Evolutionary conservation across 2,797 vertebrate genomes (phyloP), one percentile per base, ranked within the genome.

Genomic region (Xyrichtys novacula): DNA sequence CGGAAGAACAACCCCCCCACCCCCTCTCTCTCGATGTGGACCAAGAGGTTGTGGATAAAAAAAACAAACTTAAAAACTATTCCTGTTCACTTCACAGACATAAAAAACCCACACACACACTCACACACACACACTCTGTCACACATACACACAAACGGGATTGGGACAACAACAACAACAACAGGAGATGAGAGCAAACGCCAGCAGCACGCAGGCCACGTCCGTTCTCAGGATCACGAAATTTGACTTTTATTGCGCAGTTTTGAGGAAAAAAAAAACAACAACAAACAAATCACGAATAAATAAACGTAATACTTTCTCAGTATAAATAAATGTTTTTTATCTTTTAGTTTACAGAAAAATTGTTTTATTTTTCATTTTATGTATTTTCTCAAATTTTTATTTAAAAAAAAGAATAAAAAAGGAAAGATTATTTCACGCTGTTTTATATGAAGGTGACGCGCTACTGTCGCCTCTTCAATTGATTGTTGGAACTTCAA

Each of bases 401-500:
- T 92, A 92, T 93, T 94, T 92, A 91, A 93, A 88, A 91, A 86
- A 44, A 88, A 83, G 81, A 49, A 85, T 81, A 54, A 81, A 88
- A 91, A 79, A 87, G 88, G 86, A 86, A 93, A 92, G 89, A 92
- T 91, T 94, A 95, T 95, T 94, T 75, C 90, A 93, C 94, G 94
- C 92, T 95, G 93, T 95, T 94, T 95, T 97, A 93, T 96, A 95
- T 94, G 89, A 93, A 81, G 94, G 91, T 88, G 96, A 95, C 93
- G 92, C 90, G 92, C 89, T 93, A 85, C 66, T 93, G 88, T 96
- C 94, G 94, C 96, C 96, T 96, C 78, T 95, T 95, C 93, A 94
- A 96, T 95, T 96, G 96, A 96, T 96, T 97, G 96, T 97, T 95
- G 95, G 94, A 96, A 93, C 92, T 96, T 96, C 94, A 96, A 94